A percentile compares a stretch with the other conserved stretches of the same genome.
Evolutionary conservation across 2,797 vertebrate genomes (phyloP).

Genomic region (Sebastes nivosus): DNA sequence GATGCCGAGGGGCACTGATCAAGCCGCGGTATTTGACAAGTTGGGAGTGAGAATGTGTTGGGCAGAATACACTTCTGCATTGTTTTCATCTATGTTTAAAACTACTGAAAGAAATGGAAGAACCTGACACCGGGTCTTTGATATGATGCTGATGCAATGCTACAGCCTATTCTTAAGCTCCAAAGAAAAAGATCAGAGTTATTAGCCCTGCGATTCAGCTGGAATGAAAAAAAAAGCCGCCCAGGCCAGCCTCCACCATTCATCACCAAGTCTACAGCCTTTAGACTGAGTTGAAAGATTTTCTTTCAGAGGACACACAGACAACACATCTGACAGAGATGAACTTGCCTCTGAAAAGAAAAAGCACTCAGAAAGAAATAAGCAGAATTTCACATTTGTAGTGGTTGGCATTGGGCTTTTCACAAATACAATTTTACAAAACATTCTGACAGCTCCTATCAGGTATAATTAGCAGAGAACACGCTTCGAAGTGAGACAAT

Average conservation of each 20-base stretch:
- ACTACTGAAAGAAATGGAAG: slow-evolving; percentile 6
- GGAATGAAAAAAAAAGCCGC: slow-evolving; percentile 43
- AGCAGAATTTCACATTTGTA: background rate
- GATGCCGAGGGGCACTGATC: too few relatives aligned
- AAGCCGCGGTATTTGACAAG: too few relatives aligned
- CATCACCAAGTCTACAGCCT: slow-evolving; percentile 49
- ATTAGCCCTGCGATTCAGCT: slow-evolving; percentile 49
- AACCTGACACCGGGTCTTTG: slow-evolving; percentile 10
- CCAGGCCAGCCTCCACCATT: slow-evolving; percentile 38
- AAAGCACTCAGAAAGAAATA: background rate
- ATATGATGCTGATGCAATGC: slow-evolving; percentile 51
- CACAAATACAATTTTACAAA: background rate
- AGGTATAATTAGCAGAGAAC: background rate
- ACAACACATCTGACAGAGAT: slow-evolving; percentile 34
- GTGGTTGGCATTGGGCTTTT: background rate
- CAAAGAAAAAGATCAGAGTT: slow-evolving; percentile 52
- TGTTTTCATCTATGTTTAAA: slow-evolving; percentile 3
- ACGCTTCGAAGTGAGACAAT: background rate
- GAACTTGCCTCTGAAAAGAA: slow-evolving; percentile 4
- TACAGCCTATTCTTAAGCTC: slow-evolving; percentile 38
- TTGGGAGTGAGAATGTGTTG: too few relatives aligned
- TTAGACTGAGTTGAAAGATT: slow-evolving; percentile 40
- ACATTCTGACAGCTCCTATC: background rate
- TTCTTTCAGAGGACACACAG: slow-evolving; percentile 33
- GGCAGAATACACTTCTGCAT: background rate